Conservation (phyloP, 1,140 invertebrate genomes). For the Sweltsa coloradensis region DNA sequence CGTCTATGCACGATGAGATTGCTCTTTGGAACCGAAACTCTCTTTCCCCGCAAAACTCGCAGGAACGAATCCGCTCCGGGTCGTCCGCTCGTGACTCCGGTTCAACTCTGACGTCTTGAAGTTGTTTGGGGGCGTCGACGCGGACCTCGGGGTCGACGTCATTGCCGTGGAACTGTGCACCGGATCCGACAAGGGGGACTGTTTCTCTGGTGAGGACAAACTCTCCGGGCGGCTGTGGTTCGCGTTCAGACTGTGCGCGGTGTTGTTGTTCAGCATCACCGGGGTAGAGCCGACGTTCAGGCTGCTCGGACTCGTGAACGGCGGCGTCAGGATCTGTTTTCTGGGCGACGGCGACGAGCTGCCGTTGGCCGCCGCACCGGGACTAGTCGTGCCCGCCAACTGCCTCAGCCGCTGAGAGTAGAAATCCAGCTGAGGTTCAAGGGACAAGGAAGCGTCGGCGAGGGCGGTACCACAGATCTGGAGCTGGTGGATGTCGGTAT, state of each 20-base stretch:
- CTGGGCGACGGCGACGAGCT: constrained; percentile 59
- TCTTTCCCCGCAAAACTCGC: constrained; percentile 80
- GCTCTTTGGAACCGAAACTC: constrained; percentile 85
- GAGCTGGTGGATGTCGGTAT: constrained; percentile 24
- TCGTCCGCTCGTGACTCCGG: not conserved
- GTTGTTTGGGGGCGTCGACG: constrained; percentile 46
- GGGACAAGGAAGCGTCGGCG: constrained; percentile 42
- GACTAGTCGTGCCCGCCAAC: constrained; percentile 86
- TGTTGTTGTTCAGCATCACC: constrained; percentile 26
- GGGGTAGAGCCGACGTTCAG: constrained; percentile 20
- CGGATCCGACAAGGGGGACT: constrained; percentile 32
- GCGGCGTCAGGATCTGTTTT: constrained; percentile 57
- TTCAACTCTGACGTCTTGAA: constrained; percentile 22
- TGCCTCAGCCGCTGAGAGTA: constrained; percentile 96
- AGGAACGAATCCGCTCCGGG: constrained; percentile 25
- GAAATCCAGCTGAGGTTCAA: constrained; percentile 90
- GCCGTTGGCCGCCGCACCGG: constrained; percentile 47
- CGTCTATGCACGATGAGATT: constrained; percentile 86
- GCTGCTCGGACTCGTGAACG: constrained; percentile 50
- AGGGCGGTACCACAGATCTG: constrained; percentile 35
- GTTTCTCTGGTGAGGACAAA: constrained; percentile 51
- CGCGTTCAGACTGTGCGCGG: constrained; percentile 16
- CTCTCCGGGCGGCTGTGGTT: constrained; percentile 44
- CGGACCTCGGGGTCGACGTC: constrained; percentile 46
- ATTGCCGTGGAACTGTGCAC: constrained; percentile 22